These are phyloP conservation scores for Notarius lentiginosus DNA, from an alignment of 2,113 vertebrate species.

Conservation along the genomic window DNA sequence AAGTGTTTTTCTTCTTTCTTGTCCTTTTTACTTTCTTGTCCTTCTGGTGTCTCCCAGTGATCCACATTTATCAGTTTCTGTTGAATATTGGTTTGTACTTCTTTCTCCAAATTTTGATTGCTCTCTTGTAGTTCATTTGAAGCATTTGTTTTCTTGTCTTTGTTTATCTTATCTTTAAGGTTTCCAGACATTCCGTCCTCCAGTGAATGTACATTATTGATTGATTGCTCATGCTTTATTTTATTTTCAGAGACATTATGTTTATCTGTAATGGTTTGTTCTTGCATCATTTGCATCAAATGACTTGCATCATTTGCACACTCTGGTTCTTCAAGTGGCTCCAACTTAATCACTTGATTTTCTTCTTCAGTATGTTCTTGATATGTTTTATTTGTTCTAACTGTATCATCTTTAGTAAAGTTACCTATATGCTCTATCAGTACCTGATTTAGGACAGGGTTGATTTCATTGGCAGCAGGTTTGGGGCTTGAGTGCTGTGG, in stretches of 20 bases:
- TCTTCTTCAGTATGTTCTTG: neutral
- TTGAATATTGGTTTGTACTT: constrained; percentile 39
- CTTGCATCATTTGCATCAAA: neutral
- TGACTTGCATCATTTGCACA: constrained; percentile 1
- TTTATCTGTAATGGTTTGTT: neutral
- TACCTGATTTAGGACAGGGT: neutral
- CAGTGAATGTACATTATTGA: no score
- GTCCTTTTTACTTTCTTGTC: constrained; percentile 26
- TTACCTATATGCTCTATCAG: neutral
- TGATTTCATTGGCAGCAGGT: constrained; percentile 14
- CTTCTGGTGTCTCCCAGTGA: constrained; percentile 17
- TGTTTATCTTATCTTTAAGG: constrained; percentile 1
- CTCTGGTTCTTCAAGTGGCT: neutral
- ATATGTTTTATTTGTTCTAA: neutral
- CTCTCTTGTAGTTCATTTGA: constrained; percentile 30
- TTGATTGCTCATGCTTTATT: neutral
- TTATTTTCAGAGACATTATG: constrained; percentile 27
- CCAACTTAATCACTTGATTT: neutral
- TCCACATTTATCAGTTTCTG: constrained; percentile 40
- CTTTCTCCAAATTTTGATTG: constrained; percentile 43
- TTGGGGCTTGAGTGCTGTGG: constrained; percentile 12
- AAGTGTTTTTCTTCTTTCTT: constrained; percentile 40
- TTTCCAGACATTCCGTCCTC: neutral
- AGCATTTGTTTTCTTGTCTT: neutral
- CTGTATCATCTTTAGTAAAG: neutral